A percentile compares a stretch with the other conserved stretches of the same genome.
These are phyloP conservation scores for Aegithalos caudatus DNA, from an alignment of 2,113 vertebrate species.

Conservation along the genomic window DNA sequence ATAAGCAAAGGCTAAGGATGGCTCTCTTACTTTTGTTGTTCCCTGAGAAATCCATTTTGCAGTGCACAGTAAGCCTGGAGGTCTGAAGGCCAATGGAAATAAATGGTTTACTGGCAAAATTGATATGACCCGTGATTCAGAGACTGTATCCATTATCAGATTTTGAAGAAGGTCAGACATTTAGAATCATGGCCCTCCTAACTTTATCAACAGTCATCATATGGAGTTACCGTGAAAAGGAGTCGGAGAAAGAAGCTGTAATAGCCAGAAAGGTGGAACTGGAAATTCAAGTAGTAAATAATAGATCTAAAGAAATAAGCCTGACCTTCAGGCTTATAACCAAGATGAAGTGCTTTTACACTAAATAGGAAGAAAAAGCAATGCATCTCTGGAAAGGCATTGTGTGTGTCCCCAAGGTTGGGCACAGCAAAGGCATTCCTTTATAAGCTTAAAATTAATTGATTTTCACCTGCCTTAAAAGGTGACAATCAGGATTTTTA, in stretches of 20 bases:
- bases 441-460: slow-evolving; percentile 24
- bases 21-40: not conserved
- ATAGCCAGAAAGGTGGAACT: slow-evolving; percentile 24
- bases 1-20: not conserved
- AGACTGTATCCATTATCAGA: slow-evolving; percentile 39
- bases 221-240: not conserved
- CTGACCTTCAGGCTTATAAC: slow-evolving; percentile 46
- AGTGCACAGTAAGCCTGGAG: not conserved
- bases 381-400: not conserved
- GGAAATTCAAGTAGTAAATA: slow-evolving; percentile 32
- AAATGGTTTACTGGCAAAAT: slow-evolving; percentile 43
- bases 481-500: not conserved
- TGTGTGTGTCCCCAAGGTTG: not conserved
- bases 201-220: slow-evolving; percentile 38
- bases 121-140: slow-evolving; percentile 38
- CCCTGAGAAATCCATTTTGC: slow-evolving; percentile 11
- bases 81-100: slow-evolving; percentile 42
- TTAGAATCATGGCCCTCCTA: slow-evolving; percentile 9
- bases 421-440: not conserved
- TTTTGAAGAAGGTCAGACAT: slow-evolving; percentile 48
- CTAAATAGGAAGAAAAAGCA: slow-evolving; percentile 14
- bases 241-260: not conserved
- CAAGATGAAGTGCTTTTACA: slow-evolving; percentile 46
- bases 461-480: not conserved
- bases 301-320: slow-evolving; percentile 51